Evolutionary conservation across 2,888 invertebrate genomes (phyloP).

Genomic region (Petrolisthes cinctipes): DNA sequence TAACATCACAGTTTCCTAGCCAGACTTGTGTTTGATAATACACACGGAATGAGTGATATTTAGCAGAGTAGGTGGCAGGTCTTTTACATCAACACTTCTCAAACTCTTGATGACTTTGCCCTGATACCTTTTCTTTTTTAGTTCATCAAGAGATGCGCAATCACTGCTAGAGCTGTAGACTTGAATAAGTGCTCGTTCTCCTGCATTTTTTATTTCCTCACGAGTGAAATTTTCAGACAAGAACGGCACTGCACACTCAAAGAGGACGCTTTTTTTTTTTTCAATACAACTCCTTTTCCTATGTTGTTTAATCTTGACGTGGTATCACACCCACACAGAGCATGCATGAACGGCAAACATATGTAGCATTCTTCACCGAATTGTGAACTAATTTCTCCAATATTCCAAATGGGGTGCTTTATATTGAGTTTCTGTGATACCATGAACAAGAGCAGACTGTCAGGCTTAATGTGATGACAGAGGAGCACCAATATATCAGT

Average conservation of each 20-base stretch:
- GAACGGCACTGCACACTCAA: constrained; percentile 23
- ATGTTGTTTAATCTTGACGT: constrained; percentile 14
- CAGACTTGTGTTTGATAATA: constrained; percentile 40
- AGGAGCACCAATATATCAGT: constrained; percentile 13
- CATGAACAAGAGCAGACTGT: constrained; percentile 16
- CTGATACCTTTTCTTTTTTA: constrained; percentile 18
- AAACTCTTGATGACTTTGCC: constrained; percentile 14
- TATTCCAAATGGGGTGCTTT: constrained; percentile 10
- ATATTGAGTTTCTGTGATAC: constrained; percentile 30
- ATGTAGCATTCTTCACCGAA: constrained; percentile 21
- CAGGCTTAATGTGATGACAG: constrained; percentile 9
- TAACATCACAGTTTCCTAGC: constrained; percentile 30
- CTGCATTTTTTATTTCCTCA: constrained; percentile 20
- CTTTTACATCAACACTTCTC: constrained; percentile 27
- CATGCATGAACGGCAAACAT: constrained; percentile 13
- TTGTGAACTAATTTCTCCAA: constrained; percentile 13
- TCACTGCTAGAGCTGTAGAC: constrained; percentile 24
- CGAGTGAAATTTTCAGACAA: constrained; percentile 19
- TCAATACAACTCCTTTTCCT: neutral
- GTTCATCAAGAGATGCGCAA: constrained; percentile 16
- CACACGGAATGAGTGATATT: constrained; percentile 23
- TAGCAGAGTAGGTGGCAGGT: constrained; percentile 22
- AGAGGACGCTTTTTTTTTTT: neutral
- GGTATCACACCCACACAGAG: constrained; percentile 22
- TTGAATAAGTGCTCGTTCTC: constrained; percentile 19